Base-by-base conservation (phyloP, 2,888 invertebrate genomes). In the Heliconius charithonia region DNA sequence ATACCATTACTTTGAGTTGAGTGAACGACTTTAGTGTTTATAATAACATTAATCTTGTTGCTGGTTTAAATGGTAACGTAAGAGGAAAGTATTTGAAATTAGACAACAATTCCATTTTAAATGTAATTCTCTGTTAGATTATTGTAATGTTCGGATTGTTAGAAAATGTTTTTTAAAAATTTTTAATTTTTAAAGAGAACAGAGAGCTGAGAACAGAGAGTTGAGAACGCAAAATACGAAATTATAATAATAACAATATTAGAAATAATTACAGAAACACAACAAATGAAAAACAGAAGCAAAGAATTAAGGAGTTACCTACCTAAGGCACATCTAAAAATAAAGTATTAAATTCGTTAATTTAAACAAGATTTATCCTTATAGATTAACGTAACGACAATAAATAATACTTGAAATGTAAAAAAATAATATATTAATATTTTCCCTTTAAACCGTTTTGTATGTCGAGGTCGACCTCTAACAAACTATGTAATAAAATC, bases 1-100 rank as follows among this genome's bases (percentile, higher is more conserved):
- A 75, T 72, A 45, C 78, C 76, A 76, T 73, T 69, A 75, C 75
- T 80, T 80, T 82, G 67, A 70, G 77, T 80, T 82, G 67, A 70
- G 77, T 62, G 63, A 59, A 79, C 70, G 27, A 73, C 67, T 76
- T 67, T 72, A 76, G 56, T 72, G 29, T 72, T 77, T 73, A 73
- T 41, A 66, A 62, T 77, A 29, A 67, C 45, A 77, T 77, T 66
- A 73, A 77, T 77, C 67, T 77, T 73, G n/a, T 59, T 66, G n/a
- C 73, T 29, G 29, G 51, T 56, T 25, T 37, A n/a, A 37, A 29
- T 37, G 37, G 51, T 72, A 41, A 63, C 27, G 37, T 37, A 29
- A n/a, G n/a, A n/a, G n/a, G n/a, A n/a, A n/a, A 32, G 25, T 74
- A 63, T 74, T 74, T 74, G 41, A 6, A 32, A 7, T 27, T 71